These are phyloP conservation scores for Sebastes melanostomus DNA, from an alignment of 2,797 vertebrate genomes.

Conservation along the genomic window DNA sequence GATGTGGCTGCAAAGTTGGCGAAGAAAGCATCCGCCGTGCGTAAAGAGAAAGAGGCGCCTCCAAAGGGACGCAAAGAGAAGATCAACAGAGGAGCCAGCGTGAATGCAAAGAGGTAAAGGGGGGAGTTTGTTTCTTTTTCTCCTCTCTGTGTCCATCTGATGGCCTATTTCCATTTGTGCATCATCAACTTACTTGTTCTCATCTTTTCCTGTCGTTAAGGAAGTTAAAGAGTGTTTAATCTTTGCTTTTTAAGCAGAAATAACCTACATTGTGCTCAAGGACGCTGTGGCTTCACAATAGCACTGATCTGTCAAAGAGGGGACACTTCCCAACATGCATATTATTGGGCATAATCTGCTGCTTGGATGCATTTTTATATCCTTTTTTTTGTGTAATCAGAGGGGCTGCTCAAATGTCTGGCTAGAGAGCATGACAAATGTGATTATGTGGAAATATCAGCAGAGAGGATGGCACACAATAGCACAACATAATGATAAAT, in stretches of 20 bases:
- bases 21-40: conserved; percentile 33
- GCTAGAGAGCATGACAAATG: conserved; percentile 33
- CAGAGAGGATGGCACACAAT: conserved; percentile 11
- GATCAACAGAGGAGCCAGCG: conserved; percentile 40
- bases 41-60: conserved; percentile 28
- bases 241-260: neutral
- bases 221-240: neutral
- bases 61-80: conserved; percentile 39
- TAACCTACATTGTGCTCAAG: conserved; percentile 41
- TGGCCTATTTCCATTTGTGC: neutral
- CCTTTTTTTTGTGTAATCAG: conserved; percentile 9
- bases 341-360: neutral
- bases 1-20: conserved; percentile 64
- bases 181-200: neutral
- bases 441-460: conserved; percentile 28
- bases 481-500: conserved; percentile 11
- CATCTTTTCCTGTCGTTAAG: neutral
- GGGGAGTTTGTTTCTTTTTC: conserved; percentile 35
- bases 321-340: conserved; percentile 11
- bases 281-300: conserved; percentile 40
- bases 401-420: neutral
- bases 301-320: conserved; percentile 43
- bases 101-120: conserved; percentile 75
- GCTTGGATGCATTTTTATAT: conserved; percentile 7
- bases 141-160: neutral